phyloP scores from a whole-genome alignment of 2,113 vertebrate genomes.

The Alces alces region DNA sequence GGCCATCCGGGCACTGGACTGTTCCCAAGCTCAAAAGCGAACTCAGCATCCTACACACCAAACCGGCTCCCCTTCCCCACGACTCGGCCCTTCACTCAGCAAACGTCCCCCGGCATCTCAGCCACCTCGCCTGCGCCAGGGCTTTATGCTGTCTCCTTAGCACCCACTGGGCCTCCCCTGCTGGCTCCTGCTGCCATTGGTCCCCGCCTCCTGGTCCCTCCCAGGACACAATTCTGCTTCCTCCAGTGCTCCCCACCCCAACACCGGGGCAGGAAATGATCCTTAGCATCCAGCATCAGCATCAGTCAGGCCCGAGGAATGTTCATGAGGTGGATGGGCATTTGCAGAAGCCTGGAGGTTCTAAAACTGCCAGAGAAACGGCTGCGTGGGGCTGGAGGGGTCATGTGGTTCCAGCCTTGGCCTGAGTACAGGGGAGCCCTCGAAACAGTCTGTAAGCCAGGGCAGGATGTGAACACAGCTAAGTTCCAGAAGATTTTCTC shows the following conservation, averaged over 20 bases:
- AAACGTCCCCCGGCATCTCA: background rate
- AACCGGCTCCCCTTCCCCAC: accelerated
- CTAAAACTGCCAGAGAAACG: background rate
- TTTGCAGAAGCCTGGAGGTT: background rate
- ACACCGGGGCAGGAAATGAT: accelerated
- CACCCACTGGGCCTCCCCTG: background rate
- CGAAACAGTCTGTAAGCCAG: background rate
- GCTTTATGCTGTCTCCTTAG: background rate
- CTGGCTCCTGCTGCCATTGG: background rate
- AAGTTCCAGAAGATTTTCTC: background rate
- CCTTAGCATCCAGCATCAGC: background rate
- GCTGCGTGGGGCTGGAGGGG: background rate
- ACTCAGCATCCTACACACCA: background rate
- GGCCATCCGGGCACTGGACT: accelerated
- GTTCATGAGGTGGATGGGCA: background rate
- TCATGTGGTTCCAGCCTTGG: background rate
- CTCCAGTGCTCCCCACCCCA: background rate
- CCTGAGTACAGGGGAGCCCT: background rate
- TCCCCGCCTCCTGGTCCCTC: background rate
- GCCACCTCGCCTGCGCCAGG: accelerated
- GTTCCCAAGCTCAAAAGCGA: background rate
- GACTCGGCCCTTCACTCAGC: background rate
- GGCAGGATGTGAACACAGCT: background rate
- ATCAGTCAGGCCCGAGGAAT: accelerated
- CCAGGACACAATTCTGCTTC: background rate